A percentile compares a stretch with the other conserved stretches of the same genome.
phyloP scores from a whole-genome alignment of 2,888 invertebrate species.

The Rugalucina vietnamica region DNA sequence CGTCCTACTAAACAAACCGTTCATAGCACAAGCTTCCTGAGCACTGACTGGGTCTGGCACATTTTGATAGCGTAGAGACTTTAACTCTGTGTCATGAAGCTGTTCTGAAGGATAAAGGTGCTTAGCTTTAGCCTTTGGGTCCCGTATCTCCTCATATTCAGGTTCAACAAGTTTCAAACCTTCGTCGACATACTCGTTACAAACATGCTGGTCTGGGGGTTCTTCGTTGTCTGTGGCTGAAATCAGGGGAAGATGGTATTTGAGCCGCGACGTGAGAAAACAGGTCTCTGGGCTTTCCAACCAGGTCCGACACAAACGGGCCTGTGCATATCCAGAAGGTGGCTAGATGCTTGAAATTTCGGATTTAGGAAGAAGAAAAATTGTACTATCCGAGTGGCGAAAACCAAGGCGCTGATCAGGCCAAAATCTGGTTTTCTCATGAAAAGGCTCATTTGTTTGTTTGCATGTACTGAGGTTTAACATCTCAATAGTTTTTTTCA shows the following conservation, averaged over 20 bases:
- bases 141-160: constrained; percentile 67
- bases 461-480: no score
- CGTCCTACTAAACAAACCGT: constrained; percentile 39
- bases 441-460: background rate
- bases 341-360: no score
- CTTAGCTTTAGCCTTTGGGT: constrained; percentile 15
- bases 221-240: constrained; percentile 47
- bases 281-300: background rate
- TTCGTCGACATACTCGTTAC: constrained; percentile 62
- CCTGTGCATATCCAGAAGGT: no score
- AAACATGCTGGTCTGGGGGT: constrained; percentile 19
- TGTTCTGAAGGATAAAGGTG: background rate
- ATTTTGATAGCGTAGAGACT: constrained; percentile 34
- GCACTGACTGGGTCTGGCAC: background rate
- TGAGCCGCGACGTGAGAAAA: background rate
- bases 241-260: no score
- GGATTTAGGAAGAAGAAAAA: no score
- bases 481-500: no score
- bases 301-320: no score
- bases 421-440: background rate
- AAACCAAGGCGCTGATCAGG: no score
- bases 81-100: background rate
- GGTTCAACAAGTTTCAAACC: constrained; percentile 62
- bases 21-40: background rate
- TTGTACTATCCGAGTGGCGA: no score